phyloP scores from a whole-genome alignment of 2,113 vertebrate species.

The Turnix velox region DNA sequence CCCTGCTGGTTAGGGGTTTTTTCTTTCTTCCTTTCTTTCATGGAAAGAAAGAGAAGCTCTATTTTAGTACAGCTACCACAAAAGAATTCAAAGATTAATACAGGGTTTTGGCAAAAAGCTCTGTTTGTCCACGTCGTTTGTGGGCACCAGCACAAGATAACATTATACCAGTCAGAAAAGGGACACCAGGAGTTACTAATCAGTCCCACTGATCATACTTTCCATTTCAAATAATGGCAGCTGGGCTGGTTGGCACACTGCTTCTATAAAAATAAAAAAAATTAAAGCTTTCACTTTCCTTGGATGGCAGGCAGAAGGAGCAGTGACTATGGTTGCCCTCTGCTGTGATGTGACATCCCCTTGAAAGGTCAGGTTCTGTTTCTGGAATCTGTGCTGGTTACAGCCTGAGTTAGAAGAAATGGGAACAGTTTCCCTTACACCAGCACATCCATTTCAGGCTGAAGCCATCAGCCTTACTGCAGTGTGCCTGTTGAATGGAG shows the following conservation, averaged over 20 bases:
- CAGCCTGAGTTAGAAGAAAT: background rate
- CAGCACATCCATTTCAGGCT: background rate
- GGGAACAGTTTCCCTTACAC: background rate
- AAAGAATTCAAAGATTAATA: background rate
- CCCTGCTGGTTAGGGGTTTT: background rate
- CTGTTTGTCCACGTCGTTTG: background rate
- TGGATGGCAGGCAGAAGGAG: background rate
- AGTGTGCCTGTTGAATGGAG: background rate
- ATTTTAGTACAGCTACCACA: background rate
- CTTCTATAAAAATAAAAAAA: background rate
- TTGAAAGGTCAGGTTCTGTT: background rate
- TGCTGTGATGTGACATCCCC: background rate
- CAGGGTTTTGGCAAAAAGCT: background rate
- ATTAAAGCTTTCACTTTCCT: background rate
- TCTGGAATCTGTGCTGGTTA: background rate
- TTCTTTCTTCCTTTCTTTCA: background rate
- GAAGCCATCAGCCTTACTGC: background rate
- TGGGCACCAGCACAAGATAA: background rate
- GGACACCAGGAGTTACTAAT: background rate
- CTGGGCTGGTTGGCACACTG: background rate
- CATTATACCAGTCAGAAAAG: background rate
- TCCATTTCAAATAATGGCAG: background rate
- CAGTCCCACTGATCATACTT: background rate
- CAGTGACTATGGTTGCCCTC: fast-evolving
- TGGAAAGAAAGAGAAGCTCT: background rate